These are phyloP conservation scores for Ceratina japonica DNA, from an alignment of 1,140 invertebrate genomes.

Conservation along the genomic window DNA sequence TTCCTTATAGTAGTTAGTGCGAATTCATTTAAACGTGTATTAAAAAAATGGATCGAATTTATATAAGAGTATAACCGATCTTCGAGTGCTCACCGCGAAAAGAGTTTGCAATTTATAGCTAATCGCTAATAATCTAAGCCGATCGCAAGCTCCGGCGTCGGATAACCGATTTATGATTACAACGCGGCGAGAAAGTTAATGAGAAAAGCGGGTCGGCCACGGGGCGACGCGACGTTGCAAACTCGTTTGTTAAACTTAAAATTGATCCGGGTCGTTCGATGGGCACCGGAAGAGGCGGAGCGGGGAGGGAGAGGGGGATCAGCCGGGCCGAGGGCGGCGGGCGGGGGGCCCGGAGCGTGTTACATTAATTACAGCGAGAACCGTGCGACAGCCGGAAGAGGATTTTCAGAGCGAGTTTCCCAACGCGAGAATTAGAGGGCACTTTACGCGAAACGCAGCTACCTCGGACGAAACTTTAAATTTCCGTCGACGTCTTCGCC, in stretches of 20 bases:
- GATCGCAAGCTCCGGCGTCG: constrained; percentile 1
- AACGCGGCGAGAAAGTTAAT: constrained; percentile 56
- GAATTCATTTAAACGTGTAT: too few relatives aligned
- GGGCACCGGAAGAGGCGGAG: constrained; percentile 10
- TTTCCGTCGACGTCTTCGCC: constrained; percentile 8
- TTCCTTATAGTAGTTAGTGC: too few relatives aligned
- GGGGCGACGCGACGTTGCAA: constrained; percentile 42
- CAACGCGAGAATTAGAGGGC: constrained; percentile 48
- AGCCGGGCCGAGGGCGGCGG: not conserved
- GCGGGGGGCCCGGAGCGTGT: not conserved
- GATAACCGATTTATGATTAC: constrained; percentile 59
- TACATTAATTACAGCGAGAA: constrained; percentile 64
- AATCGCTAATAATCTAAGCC: constrained; percentile 49
- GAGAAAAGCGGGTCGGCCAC: constrained; percentile 37
- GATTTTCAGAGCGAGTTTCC: constrained; percentile 37
- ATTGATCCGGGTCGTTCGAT: constrained; percentile 62
- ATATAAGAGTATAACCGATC: not conserved
- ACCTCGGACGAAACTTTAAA: constrained; percentile 41
- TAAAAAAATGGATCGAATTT: not conserved
- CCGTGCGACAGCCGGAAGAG: constrained; percentile 33
- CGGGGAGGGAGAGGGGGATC: too few relatives aligned
- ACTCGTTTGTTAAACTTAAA: constrained; percentile 70
- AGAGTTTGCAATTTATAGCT: constrained; percentile 35
- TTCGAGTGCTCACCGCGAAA: not conserved
- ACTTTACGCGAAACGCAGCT: constrained; percentile 31